A percentile compares a stretch with the other conserved stretches of the same genome.
Evolutionary conservation across 1,140 invertebrate species (phyloP).

Genomic region (Proctacanthus coquilletti): DNA sequence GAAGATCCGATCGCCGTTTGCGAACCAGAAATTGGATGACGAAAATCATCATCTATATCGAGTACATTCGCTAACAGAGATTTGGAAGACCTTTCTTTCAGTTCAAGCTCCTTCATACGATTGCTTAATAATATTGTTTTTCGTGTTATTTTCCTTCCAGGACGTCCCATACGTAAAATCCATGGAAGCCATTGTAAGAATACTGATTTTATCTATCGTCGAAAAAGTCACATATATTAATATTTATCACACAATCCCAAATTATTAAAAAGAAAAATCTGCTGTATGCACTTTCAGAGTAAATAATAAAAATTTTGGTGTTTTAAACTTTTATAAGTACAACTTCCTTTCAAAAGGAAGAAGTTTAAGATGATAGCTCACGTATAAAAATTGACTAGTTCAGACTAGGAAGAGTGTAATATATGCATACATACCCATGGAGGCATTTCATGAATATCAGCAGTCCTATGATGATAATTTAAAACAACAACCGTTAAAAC

Average conservation of each 20-base stretch:
- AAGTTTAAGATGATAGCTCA: too few relatives aligned
- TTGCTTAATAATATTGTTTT: slow-evolving; percentile 79
- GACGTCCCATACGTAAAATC: slow-evolving; percentile 84
- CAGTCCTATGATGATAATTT: slow-evolving; percentile 95
- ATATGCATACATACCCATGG: slow-evolving; percentile 68
- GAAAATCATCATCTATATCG: slow-evolving; percentile 89
- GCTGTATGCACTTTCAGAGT: too few relatives aligned
- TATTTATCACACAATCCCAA: too few relatives aligned
- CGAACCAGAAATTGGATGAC: slow-evolving; percentile 38
- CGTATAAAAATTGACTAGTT: too few relatives aligned
- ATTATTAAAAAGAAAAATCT: too few relatives aligned
- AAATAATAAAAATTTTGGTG: too few relatives aligned
- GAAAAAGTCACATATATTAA: slow-evolving; percentile 1
- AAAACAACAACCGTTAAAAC: slow-evolving; percentile 94
- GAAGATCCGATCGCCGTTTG: slow-evolving; percentile 35
- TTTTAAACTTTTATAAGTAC: too few relatives aligned
- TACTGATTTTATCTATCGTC: slow-evolving; percentile 66
- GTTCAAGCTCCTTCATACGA: slow-evolving; percentile 76
- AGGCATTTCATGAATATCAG: slow-evolving; percentile 94
- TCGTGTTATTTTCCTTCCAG: slow-evolving; percentile 82
- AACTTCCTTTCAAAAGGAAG: too few relatives aligned
- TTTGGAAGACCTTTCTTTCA: slow-evolving; percentile 83
- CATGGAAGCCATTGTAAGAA: slow-evolving; percentile 95
- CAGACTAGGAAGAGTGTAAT: too few relatives aligned
- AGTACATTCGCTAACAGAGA: slow-evolving; percentile 85